Evolutionary conservation across 2,888 invertebrate species (phyloP).

Genomic region (Andrena praecox): DNA sequence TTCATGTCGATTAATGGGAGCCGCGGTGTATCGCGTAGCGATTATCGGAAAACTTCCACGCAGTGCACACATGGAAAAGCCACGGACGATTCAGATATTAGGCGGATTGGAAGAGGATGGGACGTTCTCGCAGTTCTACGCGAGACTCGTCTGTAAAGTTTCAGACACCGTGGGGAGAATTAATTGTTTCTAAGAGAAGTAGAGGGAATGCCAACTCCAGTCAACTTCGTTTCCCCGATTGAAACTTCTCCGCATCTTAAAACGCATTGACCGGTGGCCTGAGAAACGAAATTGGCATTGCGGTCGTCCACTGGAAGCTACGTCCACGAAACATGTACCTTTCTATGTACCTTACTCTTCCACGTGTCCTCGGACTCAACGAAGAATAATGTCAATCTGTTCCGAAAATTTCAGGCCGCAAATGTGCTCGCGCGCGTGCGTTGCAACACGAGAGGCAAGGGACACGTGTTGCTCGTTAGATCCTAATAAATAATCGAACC

Average conservation of each 20-base stretch:
- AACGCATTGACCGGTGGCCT: no score
- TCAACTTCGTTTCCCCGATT: no score
- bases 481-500: slow-evolving; percentile 75
- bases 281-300: no score
- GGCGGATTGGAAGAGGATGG: neutral
- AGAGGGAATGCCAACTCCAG: no score
- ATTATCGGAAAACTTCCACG: slow-evolving; percentile 44
- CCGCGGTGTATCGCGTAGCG: slow-evolving; percentile 8
- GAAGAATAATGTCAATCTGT: slow-evolving; percentile 9
- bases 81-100: neutral
- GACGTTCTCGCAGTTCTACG: no score
- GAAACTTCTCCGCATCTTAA: no score
- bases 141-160: no score
- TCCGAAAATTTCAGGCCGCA: neutral
- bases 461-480: slow-evolving; percentile 57
- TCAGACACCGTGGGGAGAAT: no score
- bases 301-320: no score
- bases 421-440: neutral
- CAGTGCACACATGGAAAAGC: neutral
- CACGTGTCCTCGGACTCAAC: slow-evolving; percentile 3
- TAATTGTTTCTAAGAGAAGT: no score
- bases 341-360: neutral
- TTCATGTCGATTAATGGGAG: slow-evolving; percentile 17
- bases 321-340: no score
- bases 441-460: slow-evolving; percentile 28